Base-by-base conservation (phyloP, 2,888 invertebrate species). In the Ochropleura leucogaster region DNA sequence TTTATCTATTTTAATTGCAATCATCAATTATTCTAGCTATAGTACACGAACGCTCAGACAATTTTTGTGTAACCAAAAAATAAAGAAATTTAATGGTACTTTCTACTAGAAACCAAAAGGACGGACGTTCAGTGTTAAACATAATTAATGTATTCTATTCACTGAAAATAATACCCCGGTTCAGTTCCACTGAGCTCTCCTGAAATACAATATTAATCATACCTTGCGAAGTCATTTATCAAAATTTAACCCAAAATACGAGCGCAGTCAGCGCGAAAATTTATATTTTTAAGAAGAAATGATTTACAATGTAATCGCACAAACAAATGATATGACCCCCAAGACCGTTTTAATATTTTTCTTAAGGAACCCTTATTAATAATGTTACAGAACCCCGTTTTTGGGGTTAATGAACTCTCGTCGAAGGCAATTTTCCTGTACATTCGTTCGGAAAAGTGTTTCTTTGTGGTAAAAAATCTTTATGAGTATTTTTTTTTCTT, bases 371-470 rank as follows among this genome's bases (percentile, higher is more conserved):
- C 85, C 82, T 77, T 86, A 85, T 85, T 87, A 88, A 87, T 87
- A 86, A 86, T 73, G 70, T 84, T 77, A 79, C 72, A 63, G 77
- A 64, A 80, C 81, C 80, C 82, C 53, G 72, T 77, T 75, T 77
- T 72, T 70, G 75, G 77, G 88, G 88, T 83, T 86, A 87, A 89
- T 85, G 86, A 87, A 88, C 90, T 87, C 83, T 81, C 73, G 79
- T 78, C 77, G 85, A 85, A 85, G 84, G 87, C 89, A 90, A 90
- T 89, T 87, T 89, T 87, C 85, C 76, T 75, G 89, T 88, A 92
- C 89, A 90, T 77, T 88, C 90, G 82, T 77, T 84, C 68, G 88
- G 90, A 89, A 90, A 90, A 90, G 87, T 87, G 89, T 87, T 88
- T 79, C 87, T 87, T 87, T 89, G 86, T 85, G 82, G 77, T 79